A percentile compares a stretch with the other conserved stretches of the same genome.
phyloP scores from a whole-genome alignment of 53 echinoderm and acorn worm genomes.

The Echinometra lucunter region DNA sequence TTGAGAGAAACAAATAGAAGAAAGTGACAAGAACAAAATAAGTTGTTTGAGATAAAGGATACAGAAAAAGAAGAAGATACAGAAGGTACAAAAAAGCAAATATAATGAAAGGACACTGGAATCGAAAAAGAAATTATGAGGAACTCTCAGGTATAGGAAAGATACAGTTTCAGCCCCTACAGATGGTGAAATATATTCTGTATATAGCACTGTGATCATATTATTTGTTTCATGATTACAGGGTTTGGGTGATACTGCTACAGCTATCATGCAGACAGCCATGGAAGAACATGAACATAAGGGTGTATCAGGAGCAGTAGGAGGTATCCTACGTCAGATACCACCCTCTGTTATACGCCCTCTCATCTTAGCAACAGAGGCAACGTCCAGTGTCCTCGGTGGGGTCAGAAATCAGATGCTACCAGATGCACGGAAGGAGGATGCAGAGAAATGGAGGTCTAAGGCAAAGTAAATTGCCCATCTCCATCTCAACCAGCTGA shows the following conservation, averaged over 20 bases:
- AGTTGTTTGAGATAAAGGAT: neutral
- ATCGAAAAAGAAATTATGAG: neutral
- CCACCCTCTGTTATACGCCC: conserved; percentile 97
- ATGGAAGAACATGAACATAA: conserved; percentile 96
- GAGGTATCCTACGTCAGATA: conserved; percentile 94
- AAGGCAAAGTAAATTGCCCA: conserved; percentile 69
- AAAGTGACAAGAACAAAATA: neutral
- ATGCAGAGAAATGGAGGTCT: conserved; percentile 94
- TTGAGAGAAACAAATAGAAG: neutral
- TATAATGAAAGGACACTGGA: no score
- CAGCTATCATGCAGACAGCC: conserved; percentile 89
- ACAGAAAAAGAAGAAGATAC: neutral
- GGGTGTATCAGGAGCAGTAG: conserved; percentile 97
- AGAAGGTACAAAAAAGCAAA: neutral
- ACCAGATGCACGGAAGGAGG: conserved; percentile 97
- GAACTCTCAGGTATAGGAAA: neutral
- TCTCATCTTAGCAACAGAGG: conserved; percentile 95
- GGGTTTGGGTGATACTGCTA: conserved; percentile 94
- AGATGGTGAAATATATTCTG: neutral
- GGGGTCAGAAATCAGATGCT: conserved; percentile 96
- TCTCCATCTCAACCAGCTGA: neutral
- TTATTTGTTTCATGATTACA: conserved; percentile 14
- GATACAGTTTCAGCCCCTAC: neutral
- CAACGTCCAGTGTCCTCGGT: conserved; percentile 95
- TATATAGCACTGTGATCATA: neutral